These are phyloP conservation scores for Calliopum simillimum DNA, from an alignment of 2,888 invertebrate genomes.

Conservation along the genomic window DNA sequence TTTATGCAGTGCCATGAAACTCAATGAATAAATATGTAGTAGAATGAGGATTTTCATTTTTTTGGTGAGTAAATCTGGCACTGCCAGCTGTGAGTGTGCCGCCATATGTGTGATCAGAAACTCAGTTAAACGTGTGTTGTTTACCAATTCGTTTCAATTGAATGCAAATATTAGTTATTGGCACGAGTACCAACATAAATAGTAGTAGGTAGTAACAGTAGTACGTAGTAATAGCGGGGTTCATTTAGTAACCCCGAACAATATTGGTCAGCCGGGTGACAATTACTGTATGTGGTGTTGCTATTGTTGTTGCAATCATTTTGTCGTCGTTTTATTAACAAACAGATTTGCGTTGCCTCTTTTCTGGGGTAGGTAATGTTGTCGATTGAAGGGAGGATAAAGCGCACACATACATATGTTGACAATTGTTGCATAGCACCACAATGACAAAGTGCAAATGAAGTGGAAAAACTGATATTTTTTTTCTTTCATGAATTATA, in stretches of 20 bases:
- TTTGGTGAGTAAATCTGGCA: not conserved
- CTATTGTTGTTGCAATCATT: not conserved
- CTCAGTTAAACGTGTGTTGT: slow-evolving; percentile 2
- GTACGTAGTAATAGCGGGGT: not conserved
- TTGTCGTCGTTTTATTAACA: no score
- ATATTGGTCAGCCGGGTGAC: not conserved
- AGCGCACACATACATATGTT: slow-evolving; percentile 6
- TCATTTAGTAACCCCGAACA: not conserved
- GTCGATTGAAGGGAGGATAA: not conserved
- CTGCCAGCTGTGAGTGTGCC: not conserved
- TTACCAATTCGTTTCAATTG: slow-evolving; percentile 22
- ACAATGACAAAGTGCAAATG: not conserved
- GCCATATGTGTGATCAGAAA: not conserved
- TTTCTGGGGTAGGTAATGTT: not conserved
- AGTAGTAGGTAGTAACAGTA: no score
- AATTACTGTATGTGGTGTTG: not conserved
- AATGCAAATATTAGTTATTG: slow-evolving; percentile 21
- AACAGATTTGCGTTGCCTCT: no score
- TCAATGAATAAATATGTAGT: not conserved
- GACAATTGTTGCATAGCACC: not conserved
- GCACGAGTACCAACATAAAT: not conserved
- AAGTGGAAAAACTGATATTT: not conserved
- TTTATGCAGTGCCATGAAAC: slow-evolving; percentile 19
- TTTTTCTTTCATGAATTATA: no score
- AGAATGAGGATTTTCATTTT: no score